Base-by-base conservation (phyloP, 1,140 invertebrate genomes). In the Heliconius hermathena region DNA sequence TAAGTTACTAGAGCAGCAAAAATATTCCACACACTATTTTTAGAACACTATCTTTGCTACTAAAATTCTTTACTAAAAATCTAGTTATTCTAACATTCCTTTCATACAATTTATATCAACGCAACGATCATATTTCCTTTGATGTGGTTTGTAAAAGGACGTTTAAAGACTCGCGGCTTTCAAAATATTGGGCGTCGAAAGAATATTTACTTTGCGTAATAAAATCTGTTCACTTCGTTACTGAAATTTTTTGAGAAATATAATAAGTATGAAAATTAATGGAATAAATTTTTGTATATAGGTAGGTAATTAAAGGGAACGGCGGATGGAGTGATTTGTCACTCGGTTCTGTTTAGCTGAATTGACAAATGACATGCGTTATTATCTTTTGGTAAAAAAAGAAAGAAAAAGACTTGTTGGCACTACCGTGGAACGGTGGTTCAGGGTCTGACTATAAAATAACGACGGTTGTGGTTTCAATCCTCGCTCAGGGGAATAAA, bases 191-290 rank as follows among this genome's bases (percentile, higher is more conserved):
- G 13, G 33, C 33, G 33, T 8, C 18, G 18, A 72, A 72, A n/a
- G 38, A 72, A 72, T 72, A 72, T 72, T 72, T 72, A 38, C 71
- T 72, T 72, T 72, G 33, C 38, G 71, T 38, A 41, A 72, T 72
- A 41, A 72, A 72, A 72, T 57, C 54, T 57, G 54, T n/a, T 57
- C 54, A 57, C n/a, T 57, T 57, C n/a, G 54, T 57, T 57, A 57
- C 54, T 57, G 54, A 57, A 57, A 57, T 57, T 57, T 26, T 57
- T 57, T 57, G 54, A 5, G 54, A 57, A 57, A 57, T 26, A 57
- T 57, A 57, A 57, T 57, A n/a, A 57, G 8, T 9, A 57, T 9
- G 20, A n/a, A 57, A 57, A 11, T 22, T 22, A 26, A 8, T 57
- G 54, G 8, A 57, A 57, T 57, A 8, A 8, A 22, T 57, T n/a